Conservation (phyloP, 2,888 invertebrate genomes). For the Caenorhabditis macrosperma region DNA sequence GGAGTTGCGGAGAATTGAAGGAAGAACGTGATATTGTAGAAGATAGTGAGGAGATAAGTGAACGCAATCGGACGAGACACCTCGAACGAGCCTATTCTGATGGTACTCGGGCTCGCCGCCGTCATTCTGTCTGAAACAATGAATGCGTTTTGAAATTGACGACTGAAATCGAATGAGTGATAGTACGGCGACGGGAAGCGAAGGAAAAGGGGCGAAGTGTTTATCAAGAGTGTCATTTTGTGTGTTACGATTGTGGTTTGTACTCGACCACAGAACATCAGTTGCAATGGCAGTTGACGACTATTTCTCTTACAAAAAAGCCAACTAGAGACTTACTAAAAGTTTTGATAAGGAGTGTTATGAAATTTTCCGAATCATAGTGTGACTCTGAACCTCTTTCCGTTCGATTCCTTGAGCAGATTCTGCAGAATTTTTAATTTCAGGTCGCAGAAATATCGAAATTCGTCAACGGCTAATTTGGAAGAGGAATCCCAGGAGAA, state of each 20-base stretch:
- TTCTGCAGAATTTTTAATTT: conserved; percentile 1
- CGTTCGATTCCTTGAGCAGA: no score
- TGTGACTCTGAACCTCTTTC: no score
- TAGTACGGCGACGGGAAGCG: neutral
- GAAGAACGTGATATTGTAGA: conserved; percentile 74
- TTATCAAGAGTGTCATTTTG: conserved; percentile 30
- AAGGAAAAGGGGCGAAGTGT: no score
- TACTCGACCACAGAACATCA: conserved; percentile 24
- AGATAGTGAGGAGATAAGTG: conserved; percentile 66
- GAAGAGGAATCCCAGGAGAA: conserved; percentile 18
- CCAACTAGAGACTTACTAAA: no score
- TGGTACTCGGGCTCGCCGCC: conserved; percentile 8
- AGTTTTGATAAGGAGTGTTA: conserved; percentile 1
- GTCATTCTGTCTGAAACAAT: conserved; percentile 36
- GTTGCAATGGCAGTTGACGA: neutral
- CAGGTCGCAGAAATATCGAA: neutral
- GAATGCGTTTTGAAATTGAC: neutral
- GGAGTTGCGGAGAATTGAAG: conserved; percentile 69
- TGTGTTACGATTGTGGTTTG: conserved; percentile 40
- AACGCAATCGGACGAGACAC: conserved; percentile 63
- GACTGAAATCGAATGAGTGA: conserved; percentile 12
- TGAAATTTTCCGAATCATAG: no score
- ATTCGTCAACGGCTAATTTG: neutral
- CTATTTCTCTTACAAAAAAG: conserved; percentile 8
- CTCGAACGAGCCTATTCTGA: conserved; percentile 50